Conservation (phyloP, 2,113 vertebrate species). For the Gallinago paraguaiae region DNA sequence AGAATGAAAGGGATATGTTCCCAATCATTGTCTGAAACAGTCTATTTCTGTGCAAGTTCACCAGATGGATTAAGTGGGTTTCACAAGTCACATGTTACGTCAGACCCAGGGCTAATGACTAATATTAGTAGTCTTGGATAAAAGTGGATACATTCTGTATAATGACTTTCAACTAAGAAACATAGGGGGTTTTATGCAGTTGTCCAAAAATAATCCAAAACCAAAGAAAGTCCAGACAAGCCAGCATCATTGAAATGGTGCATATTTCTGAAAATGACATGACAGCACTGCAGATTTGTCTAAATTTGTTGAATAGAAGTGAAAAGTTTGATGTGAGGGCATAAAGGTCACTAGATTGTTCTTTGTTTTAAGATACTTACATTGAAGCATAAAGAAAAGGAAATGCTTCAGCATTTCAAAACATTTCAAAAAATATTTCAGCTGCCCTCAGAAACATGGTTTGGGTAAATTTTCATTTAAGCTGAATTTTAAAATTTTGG, state of each 20-base stretch:
- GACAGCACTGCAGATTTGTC: not conserved
- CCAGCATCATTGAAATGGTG: not conserved
- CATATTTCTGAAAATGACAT: not conserved
- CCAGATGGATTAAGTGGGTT: not conserved
- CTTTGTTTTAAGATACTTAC: not conserved
- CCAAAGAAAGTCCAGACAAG: not conserved
- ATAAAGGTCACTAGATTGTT: not conserved
- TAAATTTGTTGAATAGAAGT: not conserved
- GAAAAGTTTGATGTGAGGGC: not conserved
- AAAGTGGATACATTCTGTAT: not conserved
- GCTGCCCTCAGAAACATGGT: not conserved
- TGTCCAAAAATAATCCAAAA: not conserved
- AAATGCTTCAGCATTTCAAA: not conserved
- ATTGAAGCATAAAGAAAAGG: not conserved
- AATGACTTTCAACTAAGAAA: not conserved
- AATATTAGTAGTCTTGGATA: not conserved
- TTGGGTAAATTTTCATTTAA: not conserved
- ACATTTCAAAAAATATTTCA: not conserved
- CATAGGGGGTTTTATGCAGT: accelerated
- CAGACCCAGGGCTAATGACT: not conserved
- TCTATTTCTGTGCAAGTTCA: not conserved
- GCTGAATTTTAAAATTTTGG: not conserved
- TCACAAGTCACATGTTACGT: not conserved
- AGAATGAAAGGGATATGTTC: not conserved
- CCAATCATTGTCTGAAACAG: not conserved